phyloP scores from a whole-genome alignment of 1,140 invertebrate species.

The Papilio glaucus region DNA sequence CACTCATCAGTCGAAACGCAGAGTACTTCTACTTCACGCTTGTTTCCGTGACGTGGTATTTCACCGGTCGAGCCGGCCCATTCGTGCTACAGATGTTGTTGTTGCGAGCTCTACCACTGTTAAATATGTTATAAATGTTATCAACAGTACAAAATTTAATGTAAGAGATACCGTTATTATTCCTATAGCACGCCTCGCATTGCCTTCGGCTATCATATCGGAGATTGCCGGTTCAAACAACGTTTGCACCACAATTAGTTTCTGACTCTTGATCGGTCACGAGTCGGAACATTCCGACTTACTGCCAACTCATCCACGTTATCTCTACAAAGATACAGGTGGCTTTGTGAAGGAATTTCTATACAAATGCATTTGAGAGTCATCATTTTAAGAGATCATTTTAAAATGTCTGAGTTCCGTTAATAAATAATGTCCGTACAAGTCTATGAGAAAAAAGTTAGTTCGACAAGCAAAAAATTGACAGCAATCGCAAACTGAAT shows the following conservation, averaged over 20 bases:
- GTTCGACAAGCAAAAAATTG: constrained; percentile 4
- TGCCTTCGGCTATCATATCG: constrained; percentile 32
- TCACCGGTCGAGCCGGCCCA: too few relatives aligned
- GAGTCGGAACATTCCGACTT: constrained; percentile 59
- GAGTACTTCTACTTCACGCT: too few relatives aligned
- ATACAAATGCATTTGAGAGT: constrained; percentile 56
- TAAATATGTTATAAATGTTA: constrained; percentile 6
- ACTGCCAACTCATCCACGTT: constrained; percentile 62
- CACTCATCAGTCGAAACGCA: too few relatives aligned
- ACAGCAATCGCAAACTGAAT: constrained; percentile 18
- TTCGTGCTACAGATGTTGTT: too few relatives aligned
- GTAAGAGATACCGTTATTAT: constrained; percentile 16
- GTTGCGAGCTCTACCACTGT: too few relatives aligned
- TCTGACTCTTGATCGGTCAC: constrained; percentile 60
- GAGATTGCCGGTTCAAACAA: constrained; percentile 45
- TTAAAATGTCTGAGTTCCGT: constrained; percentile 37
- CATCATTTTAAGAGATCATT: constrained; percentile 46
- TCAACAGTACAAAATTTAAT: constrained; percentile 1
- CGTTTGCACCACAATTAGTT: constrained; percentile 61
- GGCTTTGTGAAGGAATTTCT: constrained; percentile 59
- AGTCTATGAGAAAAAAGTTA: background rate
- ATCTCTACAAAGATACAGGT: constrained; percentile 62
- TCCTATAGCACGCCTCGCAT: background rate
- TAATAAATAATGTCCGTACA: constrained; percentile 11
- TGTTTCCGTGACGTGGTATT: too few relatives aligned